Percentiles rank a stretch among this genome's conserved stretches.
phyloP scores from a whole-genome alignment of 2,113 vertebrate genomes.

The Phodopus roborovskii region DNA sequence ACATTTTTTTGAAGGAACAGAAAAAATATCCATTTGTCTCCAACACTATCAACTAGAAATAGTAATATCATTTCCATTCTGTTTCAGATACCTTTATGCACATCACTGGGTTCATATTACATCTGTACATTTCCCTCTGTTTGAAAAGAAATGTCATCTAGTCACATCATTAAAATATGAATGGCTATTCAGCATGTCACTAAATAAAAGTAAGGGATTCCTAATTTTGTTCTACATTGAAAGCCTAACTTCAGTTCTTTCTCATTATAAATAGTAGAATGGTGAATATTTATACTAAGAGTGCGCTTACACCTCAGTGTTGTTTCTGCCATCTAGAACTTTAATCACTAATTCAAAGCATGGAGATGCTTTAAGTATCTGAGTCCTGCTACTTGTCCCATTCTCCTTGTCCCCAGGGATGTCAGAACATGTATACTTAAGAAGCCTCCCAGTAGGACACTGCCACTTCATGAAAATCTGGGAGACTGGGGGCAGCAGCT shows the following conservation, averaged over 20 bases:
- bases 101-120: neutral
- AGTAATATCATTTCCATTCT: neutral
- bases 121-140: neutral
- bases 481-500: neutral
- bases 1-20: neutral
- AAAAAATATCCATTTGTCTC: neutral
- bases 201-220: neutral
- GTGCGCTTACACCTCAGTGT: neutral
- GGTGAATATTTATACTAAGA: neutral
- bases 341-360: neutral
- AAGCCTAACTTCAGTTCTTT: neutral
- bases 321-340: neutral
- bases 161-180: neutral
- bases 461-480: neutral
- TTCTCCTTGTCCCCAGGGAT: neutral
- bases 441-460: neutral
- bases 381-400: neutral
- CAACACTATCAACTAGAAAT: neutral
- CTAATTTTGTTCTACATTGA: neutral
- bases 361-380: rapidly evolving
- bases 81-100: neutral
- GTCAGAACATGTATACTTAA: neutral
- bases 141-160: neutral
- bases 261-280: neutral
- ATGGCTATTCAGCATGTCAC: neutral